Conservation (phyloP, 2,797 vertebrate genomes). For the Brotogeris chrysoptera region DNA sequence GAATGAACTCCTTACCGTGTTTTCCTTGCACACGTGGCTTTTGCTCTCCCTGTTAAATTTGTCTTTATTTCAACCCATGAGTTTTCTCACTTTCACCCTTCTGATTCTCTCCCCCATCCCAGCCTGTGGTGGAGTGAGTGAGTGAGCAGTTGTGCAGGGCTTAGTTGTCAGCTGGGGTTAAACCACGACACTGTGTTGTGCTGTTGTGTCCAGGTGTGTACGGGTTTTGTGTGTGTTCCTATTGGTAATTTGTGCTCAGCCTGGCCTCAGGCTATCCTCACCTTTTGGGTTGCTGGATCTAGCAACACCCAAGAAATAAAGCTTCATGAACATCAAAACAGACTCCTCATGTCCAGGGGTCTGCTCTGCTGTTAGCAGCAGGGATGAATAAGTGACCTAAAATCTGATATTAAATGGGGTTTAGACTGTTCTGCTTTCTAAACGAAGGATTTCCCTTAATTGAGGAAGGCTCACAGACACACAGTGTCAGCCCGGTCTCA, state of each 20-base stretch:
- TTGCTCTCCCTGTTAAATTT: background rate
- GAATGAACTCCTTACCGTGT: background rate
- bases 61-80: background rate
- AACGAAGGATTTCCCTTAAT: background rate
- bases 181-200: background rate
- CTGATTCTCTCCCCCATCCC: background rate
- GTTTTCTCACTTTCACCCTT: background rate
- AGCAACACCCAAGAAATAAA: background rate
- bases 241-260: background rate
- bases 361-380: background rate
- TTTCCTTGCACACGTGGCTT: background rate
- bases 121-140: rapidly evolving
- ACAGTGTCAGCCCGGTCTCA: rapidly evolving
- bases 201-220: background rate
- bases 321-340: background rate
- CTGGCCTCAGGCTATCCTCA: background rate
- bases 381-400: background rate
- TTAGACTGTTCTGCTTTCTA: background rate
- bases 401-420: background rate
- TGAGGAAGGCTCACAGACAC: background rate
- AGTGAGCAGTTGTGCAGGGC: background rate
- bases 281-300: background rate
- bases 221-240: background rate
- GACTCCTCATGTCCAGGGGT: background rate
- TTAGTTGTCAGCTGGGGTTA: background rate